phyloP scores from a whole-genome alignment of 2,888 invertebrate genomes.

The Acleris literana region DNA sequence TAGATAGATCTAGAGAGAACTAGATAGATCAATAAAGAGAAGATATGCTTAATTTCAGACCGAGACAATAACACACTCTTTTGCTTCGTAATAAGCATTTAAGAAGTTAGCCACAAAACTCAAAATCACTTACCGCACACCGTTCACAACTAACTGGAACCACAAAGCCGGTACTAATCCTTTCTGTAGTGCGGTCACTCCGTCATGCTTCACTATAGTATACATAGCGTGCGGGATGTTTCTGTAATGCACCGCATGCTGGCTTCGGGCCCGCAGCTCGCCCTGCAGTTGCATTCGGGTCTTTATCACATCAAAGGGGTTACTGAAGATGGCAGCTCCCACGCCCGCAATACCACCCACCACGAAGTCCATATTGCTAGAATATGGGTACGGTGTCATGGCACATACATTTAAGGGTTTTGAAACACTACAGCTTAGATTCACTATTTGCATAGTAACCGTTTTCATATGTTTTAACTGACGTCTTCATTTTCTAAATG shows the following conservation, averaged over 20 bases:
- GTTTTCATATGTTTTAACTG: too few relatives aligned
- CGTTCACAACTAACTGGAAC: conserved; percentile 89
- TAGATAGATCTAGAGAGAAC: too few relatives aligned
- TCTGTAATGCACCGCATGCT: conserved; percentile 84
- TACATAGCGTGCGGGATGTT: conserved; percentile 92
- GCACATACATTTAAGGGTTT: conserved; percentile 21
- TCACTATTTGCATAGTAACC: neutral
- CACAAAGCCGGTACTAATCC: conserved; percentile 92
- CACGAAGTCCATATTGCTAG: conserved; percentile 87
- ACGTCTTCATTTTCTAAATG: too few relatives aligned
- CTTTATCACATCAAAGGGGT: conserved; percentile 95
- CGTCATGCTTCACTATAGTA: conserved; percentile 89
- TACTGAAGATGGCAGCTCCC: conserved; percentile 92
- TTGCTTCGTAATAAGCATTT: neutral
- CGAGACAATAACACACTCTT: neutral
- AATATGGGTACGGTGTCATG: conserved; percentile 37
- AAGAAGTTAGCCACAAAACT: neutral
- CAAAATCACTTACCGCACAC: conserved; percentile 73
- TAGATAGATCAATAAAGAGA: too few relatives aligned
- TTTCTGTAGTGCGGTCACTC: conserved; percentile 88
- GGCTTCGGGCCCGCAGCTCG: conserved; percentile 88
- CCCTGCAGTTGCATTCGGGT: conserved; percentile 94
- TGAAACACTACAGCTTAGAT: neutral
- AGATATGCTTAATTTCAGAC: too few relatives aligned
- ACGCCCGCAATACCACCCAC: conserved; percentile 90